These are phyloP conservation scores for Lutjanus argentimaculatus DNA, from an alignment of 2,797 vertebrate species.

Conservation along the genomic window DNA sequence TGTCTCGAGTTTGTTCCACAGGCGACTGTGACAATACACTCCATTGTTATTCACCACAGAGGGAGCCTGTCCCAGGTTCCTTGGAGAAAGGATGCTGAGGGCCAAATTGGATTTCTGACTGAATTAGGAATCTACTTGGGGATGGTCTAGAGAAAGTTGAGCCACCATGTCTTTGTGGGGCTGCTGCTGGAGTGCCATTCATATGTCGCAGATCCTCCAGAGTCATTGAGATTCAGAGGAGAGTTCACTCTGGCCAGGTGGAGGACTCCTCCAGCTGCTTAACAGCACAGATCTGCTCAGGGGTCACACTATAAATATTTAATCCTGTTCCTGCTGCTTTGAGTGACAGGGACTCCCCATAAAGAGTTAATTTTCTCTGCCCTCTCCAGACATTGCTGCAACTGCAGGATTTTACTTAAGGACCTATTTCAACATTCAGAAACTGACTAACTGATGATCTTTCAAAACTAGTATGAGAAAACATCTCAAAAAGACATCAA, in stretches of 20 bases:
- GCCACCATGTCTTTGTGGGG: conserved; percentile 88
- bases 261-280: conserved; percentile 88
- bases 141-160: conserved; percentile 88
- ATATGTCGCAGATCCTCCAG: conserved; percentile 90
- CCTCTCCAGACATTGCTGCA: conserved; percentile 1
- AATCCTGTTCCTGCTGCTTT: conserved; percentile 87
- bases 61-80: conserved; percentile 67
- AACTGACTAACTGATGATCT: neutral
- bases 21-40: conserved; percentile 42
- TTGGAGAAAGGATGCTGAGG: conserved; percentile 80
- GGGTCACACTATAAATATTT: conserved; percentile 87
- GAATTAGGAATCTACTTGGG: conserved; percentile 92
- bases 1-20: conserved; percentile 49
- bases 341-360: conserved; percentile 87
- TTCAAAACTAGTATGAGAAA: conserved; percentile 12
- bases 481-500: conserved; percentile 1
- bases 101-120: conserved; percentile 94
- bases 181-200: conserved; percentile 89
- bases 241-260: conserved; percentile 86
- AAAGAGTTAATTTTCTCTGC: conserved; percentile 74
- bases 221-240: conserved; percentile 92
- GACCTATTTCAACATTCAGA: conserved; percentile 19
- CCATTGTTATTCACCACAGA: conserved; percentile 75
- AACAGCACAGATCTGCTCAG: conserved; percentile 87
- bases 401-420: conserved; percentile 24